Conservation (phyloP, 1,140 invertebrate species). For the Eubasilissa regina region DNA sequence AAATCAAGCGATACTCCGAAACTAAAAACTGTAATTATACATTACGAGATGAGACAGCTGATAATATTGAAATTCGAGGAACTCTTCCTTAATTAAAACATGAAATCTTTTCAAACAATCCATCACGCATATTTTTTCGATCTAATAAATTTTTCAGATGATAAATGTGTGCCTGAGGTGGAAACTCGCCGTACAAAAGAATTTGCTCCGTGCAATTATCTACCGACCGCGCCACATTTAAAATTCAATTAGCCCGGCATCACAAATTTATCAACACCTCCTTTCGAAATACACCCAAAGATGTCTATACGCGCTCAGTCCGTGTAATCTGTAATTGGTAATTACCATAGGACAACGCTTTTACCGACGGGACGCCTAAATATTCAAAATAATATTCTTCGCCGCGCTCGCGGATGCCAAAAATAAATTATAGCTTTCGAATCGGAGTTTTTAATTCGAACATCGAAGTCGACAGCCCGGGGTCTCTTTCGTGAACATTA, state of each 20-base stretch:
- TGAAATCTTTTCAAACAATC: not conserved
- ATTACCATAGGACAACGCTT: constrained; percentile 8
- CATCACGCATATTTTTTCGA: not conserved
- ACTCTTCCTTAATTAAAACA: constrained; percentile 7
- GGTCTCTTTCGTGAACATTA: constrained; percentile 4
- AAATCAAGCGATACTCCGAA: too few relatives aligned
- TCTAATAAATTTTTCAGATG: constrained; percentile 10
- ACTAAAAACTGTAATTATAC: too few relatives aligned
- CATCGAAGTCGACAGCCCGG: not conserved
- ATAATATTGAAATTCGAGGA: not conserved
- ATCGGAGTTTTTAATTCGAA: not conserved
- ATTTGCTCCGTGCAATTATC: constrained; percentile 24
- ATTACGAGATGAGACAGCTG: too few relatives aligned
- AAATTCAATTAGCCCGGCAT: constrained; percentile 26
- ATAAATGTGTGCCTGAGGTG: constrained; percentile 20
- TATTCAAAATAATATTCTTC: not conserved
- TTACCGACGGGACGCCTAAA: not conserved
- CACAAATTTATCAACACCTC: constrained; percentile 32
- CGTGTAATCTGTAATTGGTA: constrained; percentile 31
- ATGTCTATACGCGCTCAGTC: not conserved
- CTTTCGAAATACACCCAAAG: constrained; percentile 8
- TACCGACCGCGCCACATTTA: constrained; percentile 10
- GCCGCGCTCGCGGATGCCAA: not conserved
- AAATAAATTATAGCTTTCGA: constrained; percentile 25
- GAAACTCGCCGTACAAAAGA: not conserved